phyloP scores from a whole-genome alignment of 2,797 vertebrate species.

The Microchirus variegatus region DNA sequence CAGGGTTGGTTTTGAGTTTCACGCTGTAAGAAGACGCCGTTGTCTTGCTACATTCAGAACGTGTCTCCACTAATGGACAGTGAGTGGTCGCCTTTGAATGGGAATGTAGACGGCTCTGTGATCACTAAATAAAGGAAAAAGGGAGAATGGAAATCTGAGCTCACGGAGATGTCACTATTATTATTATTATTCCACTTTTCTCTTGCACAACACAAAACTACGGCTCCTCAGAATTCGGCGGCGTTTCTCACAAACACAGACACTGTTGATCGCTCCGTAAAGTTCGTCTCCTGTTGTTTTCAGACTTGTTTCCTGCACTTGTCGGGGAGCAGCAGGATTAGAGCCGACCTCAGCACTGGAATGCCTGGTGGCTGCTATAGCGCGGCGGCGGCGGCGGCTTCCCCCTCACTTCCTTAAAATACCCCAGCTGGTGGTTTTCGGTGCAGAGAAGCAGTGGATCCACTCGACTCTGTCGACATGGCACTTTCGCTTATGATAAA shows the following conservation, averaged over 20 bases:
- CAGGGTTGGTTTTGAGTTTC: constrained; percentile 22
- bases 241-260: constrained; percentile 44
- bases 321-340: constrained; percentile 71
- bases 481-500: constrained; percentile 77
- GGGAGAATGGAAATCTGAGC: too few relatives aligned
- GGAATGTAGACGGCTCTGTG: constrained; percentile 22
- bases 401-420: constrained; percentile 62
- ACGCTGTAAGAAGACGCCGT: constrained; percentile 14
- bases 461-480: constrained; percentile 74
- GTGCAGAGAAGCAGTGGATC: constrained; percentile 68
- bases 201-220: constrained; percentile 22
- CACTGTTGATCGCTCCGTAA: constrained; percentile 46
- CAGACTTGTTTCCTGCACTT: constrained; percentile 49
- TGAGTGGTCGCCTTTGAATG: not conserved
- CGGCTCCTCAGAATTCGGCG: constrained; percentile 43
- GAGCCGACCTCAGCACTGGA: constrained; percentile 65
- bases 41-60: constrained; percentile 20
- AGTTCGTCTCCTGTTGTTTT: constrained; percentile 54
- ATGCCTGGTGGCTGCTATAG: constrained; percentile 60
- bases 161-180: too few relatives aligned
- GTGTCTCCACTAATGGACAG: constrained; percentile 4
- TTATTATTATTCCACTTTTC: not conserved
- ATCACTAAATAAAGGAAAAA: not conserved
- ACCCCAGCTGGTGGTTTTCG: constrained; percentile 66
- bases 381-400: too few relatives aligned